Conservation (phyloP, 2,888 invertebrate species). For the Lagria hirta region DNA sequence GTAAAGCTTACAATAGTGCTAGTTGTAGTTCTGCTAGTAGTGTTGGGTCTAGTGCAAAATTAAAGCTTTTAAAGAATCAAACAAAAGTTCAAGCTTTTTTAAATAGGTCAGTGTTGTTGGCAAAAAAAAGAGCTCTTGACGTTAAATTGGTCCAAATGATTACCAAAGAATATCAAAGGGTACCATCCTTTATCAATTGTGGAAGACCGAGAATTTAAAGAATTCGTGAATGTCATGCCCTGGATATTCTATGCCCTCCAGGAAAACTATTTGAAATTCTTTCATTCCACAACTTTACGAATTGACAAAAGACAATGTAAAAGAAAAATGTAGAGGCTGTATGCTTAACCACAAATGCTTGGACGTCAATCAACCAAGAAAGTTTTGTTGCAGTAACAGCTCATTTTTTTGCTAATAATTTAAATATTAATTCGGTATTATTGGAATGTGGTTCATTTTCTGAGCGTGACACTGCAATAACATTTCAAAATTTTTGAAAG, state of each 20-base stretch:
- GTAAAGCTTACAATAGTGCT: neutral
- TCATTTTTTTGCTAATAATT: constrained; percentile 35
- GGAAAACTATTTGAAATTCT: constrained; percentile 35
- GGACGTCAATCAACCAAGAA: constrained; percentile 41
- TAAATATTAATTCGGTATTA: constrained; percentile 29
- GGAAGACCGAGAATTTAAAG: constrained; percentile 36
- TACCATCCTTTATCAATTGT: constrained; percentile 32
- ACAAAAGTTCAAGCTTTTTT: neutral
- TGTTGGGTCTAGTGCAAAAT: neutral
- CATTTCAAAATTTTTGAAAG: constrained; percentile 22
- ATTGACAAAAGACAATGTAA: constrained; percentile 25
- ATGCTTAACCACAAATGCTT: constrained; percentile 39
- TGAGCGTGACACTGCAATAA: constrained; percentile 33
- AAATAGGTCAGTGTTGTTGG: neutral
- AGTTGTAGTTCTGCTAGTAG: neutral
- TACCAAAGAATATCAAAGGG: constrained; percentile 3
- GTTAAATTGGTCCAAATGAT: constrained; percentile 1
- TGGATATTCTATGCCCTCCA: constrained; percentile 33
- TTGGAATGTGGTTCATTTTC: constrained; percentile 30
- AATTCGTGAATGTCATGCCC: constrained; percentile 34
- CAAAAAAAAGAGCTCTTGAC: neutral
- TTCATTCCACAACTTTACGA: constrained; percentile 30
- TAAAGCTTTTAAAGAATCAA: neutral
- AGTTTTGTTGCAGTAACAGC: constrained; percentile 39
- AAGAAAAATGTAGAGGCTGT: constrained; percentile 30